phyloP scores from a whole-genome alignment of 2,888 invertebrate genomes.

The Lochmaea capreae region DNA sequence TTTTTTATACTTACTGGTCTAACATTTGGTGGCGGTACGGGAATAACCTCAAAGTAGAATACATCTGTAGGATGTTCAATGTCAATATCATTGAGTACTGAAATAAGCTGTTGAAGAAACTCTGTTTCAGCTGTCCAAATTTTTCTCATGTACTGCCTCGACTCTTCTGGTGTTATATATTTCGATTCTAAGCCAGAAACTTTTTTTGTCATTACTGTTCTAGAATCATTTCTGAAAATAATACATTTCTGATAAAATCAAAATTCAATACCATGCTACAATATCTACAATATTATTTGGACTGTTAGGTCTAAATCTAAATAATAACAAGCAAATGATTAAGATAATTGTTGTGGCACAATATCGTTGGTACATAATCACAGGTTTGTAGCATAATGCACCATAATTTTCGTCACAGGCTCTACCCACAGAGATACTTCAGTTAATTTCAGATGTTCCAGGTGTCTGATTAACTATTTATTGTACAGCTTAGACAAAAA shows the following conservation, averaged over 20 bases:
- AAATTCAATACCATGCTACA: too few species aligned
- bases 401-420: too few species aligned
- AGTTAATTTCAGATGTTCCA: too few species aligned
- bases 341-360: too few species aligned
- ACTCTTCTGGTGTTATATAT: conserved; percentile 60
- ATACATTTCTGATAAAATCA: not conserved
- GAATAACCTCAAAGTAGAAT: conserved; percentile 86
- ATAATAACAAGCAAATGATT: too few species aligned
- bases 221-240: conserved; percentile 26
- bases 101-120: conserved; percentile 77
- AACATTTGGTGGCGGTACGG: conserved; percentile 88
- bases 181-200: conserved; percentile 53
- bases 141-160: conserved; percentile 64
- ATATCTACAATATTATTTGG: too few species aligned
- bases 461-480: too few species aligned
- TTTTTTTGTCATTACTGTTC: conserved; percentile 20
- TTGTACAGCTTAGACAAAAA: too few species aligned
- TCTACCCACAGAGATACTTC: too few species aligned
- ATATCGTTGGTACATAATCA: too few species aligned
- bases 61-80: conserved; percentile 78
- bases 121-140: conserved; percentile 80
- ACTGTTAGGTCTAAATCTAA: too few species aligned
- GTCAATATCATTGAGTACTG: conserved; percentile 71
- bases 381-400: too few species aligned
- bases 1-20: conserved; percentile 73